Evolutionary conservation across 2,797 vertebrate genomes (phyloP).

Genomic region (Echiichthys vipera): DNA sequence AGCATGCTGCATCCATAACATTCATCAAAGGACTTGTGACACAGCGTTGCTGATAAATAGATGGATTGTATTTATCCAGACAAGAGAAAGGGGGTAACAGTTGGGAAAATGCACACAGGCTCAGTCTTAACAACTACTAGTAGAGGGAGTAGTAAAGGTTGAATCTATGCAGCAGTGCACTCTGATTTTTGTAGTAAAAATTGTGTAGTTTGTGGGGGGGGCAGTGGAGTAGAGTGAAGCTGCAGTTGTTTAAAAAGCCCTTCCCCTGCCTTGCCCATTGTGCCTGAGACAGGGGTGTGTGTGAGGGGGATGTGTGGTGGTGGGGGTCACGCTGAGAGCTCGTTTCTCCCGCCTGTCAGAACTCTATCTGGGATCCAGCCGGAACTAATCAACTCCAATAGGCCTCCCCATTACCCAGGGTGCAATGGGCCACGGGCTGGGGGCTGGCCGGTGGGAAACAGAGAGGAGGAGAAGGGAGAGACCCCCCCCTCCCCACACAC

Average conservation of each 20-base stretch:
- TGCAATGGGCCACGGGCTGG: slow-evolving; percentile 83
- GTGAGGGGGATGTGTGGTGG: slow-evolving; percentile 35
- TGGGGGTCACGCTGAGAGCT: slow-evolving; percentile 85
- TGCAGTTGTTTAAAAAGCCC: slow-evolving; percentile 86
- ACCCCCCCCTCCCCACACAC: slow-evolving; percentile 12
- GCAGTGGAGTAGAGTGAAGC: slow-evolving; percentile 64
- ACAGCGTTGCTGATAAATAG: not conserved
- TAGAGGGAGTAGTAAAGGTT: slow-evolving; percentile 28
- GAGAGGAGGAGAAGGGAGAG: slow-evolving; percentile 67
- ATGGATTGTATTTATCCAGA: not conserved
- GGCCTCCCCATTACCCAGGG: slow-evolving; percentile 90
- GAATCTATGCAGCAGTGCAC: slow-evolving; percentile 54
- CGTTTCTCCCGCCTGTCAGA: slow-evolving; percentile 96
- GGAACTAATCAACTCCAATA: slow-evolving; percentile 99
- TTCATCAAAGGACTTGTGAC: slow-evolving; percentile 21
- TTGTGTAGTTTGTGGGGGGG: slow-evolving; percentile 45
- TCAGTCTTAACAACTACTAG: slow-evolving; percentile 1
- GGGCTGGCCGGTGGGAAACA: slow-evolving; percentile 85
- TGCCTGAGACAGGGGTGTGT: slow-evolving; percentile 79
- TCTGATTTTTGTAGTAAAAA: slow-evolving; percentile 61
- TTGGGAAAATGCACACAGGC: not conserved
- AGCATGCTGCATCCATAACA: slow-evolving; percentile 25
- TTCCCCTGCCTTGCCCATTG: slow-evolving; percentile 83
- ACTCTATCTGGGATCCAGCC: slow-evolving; percentile 97
- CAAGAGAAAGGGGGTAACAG: not conserved